Base-by-base conservation (phyloP, 2,797 vertebrate species). In the Antrozous pallidus region DNA sequence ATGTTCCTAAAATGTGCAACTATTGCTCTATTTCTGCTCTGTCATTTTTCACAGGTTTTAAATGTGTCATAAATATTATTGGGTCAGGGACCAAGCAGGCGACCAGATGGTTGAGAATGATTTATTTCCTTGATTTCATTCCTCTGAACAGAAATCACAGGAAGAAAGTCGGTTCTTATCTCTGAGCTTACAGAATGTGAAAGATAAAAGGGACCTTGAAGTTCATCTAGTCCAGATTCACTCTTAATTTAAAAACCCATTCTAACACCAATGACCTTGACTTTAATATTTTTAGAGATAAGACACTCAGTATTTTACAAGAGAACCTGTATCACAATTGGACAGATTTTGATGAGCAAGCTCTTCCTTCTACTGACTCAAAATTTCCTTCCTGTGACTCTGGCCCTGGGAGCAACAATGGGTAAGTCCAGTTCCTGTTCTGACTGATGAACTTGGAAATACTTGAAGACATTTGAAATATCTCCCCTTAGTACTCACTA, bases 121-220 rank as follows among this genome's bases (percentile, higher is more conserved):
- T 97, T 97, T 95, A 96, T 94, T 96, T 95, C 89, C 88, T 95
- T 96, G 90, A 95, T 95, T 96, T 95, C 70, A 92, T 45, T 83
- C 58, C 73, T 56, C 61, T 79, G 51, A 90, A 92, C 77, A 95
- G 91, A 93, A 94, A 81, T 6, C 75, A 20, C 45, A 95, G 82
- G 83, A 93, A 90, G 70, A 94, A 95, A 92, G 74, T 42, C 61
- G 63, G 88, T 88, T 92, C 94, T 97, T 96, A 96, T 93, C 92
- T 93, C 75, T 73, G 26, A 71, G 81, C 58, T 88, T 71, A 88
- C 78, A 92, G 90, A 93, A 82, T 88, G 79, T 33, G 69, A 96
- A 91, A 95, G 91, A 96, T 94, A 95, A 95, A 94, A 90, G 77
- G 38, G 65, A 85, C 95, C 94, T 94, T 95, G 90, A 93, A 85